phyloP scores from a whole-genome alignment of 2,888 invertebrate genomes.

The Leptodirus hochenwartii region DNA sequence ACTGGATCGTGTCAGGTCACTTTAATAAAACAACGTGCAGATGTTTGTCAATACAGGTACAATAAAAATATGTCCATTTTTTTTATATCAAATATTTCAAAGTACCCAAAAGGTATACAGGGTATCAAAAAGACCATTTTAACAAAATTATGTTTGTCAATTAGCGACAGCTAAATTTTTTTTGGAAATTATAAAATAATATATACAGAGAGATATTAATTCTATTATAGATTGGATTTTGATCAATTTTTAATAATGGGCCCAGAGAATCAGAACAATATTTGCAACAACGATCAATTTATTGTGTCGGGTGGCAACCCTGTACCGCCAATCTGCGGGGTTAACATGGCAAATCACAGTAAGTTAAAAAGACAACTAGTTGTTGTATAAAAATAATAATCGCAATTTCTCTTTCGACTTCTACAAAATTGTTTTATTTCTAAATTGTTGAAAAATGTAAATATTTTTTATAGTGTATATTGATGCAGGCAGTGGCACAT shows the following conservation, averaged over 20 bases:
- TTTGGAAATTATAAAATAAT: too few species aligned
- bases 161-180: too few species aligned
- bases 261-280: slow-evolving; percentile 56
- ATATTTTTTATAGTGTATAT: slow-evolving; percentile 51
- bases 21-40: slow-evolving; percentile 54
- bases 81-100: too few species aligned
- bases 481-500: slow-evolving; percentile 56
- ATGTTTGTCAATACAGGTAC: slow-evolving; percentile 71
- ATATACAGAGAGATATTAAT: slow-evolving; percentile 5
- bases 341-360: slow-evolving; percentile 70
- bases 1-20: slow-evolving; percentile 75
- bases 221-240: slow-evolving; percentile 49
- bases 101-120: too few species aligned
- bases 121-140: too few species aligned
- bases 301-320: slow-evolving; percentile 69
- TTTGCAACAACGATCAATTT: slow-evolving; percentile 72
- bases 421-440: too few species aligned
- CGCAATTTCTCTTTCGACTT: too few species aligned
- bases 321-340: slow-evolving; percentile 64
- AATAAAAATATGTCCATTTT: slow-evolving; percentile 7
- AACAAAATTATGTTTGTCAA: too few species aligned
- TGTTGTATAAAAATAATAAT: too few species aligned
- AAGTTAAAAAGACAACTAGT: slow-evolving; percentile 21
- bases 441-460: too few species aligned
- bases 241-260: slow-evolving; percentile 58